Evolutionary conservation across 1,140 invertebrate genomes (phyloP), one percentile per base, ranked within the genome.

Genomic region (Helicoverpa armigera): DNA sequence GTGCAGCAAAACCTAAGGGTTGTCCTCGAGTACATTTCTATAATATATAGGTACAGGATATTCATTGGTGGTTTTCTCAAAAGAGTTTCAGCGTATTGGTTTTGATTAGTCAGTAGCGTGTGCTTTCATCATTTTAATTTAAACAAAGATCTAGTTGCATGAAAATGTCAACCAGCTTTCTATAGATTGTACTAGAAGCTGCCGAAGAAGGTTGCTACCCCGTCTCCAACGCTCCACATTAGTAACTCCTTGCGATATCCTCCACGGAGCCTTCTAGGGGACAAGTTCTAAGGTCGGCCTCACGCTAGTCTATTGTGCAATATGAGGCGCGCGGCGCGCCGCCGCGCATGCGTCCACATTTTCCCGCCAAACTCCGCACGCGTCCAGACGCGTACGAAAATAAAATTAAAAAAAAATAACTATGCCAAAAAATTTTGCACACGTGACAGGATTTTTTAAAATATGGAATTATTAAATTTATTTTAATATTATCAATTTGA

Each of bases 301-400:
- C 74, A 75, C 80, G 77, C 48, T 65, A 78, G 72, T 82, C 60
- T 88, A 88, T 94, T 94, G 90, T 88, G 92, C 89, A 94, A 92
- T 86, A 83, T 87, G 85, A 82, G 85, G 88, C 88, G 88, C 87
- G 86, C 87, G 82, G 88, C 83, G 87, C 88, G 83, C 81, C 79
- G 86, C 85, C 87, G 90, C 90, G 88, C 88, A 83, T 86, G 90
- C 90, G 90, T 87, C 48, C 69, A 87, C 91, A 91, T 90, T 92
- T 90, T 92, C 88, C 89, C 89, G 90, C 89, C 90, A 91, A 87
- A 87, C 90, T 86, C 83, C 85, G 85, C 80, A 79, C 85, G 86
- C 83, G 86, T 60, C 54, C 74, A 85, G 86, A 82, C 91, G 88
- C 88, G 84, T 89, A 79, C 79, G 9, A 81, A 86, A 86, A 87